These are phyloP conservation scores for Sycophila texana DNA, from an alignment of 2,888 invertebrate species.

Conservation along the genomic window DNA sequence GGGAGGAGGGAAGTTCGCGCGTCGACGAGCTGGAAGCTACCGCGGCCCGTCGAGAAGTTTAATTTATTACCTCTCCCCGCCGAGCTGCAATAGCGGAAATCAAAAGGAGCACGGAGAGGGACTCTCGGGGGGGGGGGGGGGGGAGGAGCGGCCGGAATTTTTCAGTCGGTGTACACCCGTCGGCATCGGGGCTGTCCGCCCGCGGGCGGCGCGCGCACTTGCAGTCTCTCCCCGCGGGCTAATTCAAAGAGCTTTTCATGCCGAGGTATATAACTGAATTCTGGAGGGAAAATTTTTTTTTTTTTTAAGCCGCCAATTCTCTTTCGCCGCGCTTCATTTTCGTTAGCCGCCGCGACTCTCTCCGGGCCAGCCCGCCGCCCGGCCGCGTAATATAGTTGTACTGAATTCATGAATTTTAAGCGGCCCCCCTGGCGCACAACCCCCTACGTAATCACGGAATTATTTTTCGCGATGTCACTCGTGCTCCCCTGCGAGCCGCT, in stretches of 20 bases:
- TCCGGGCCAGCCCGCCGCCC: background rate
- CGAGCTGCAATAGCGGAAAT: constrained; percentile 20
- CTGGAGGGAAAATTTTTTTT: constrained; percentile 27
- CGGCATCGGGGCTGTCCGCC: background rate
- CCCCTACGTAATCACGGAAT: constrained; percentile 11
- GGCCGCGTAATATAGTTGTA: background rate
- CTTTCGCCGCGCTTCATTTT: background rate
- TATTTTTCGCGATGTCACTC: background rate
- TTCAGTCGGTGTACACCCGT: too few species aligned
- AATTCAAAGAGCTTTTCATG: constrained; percentile 41
- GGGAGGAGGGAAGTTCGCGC: constrained; percentile 33
- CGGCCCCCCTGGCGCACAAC: background rate
- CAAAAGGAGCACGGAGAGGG: constrained; percentile 8
- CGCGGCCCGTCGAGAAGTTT: constrained; percentile 34
- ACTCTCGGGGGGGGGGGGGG: background rate
- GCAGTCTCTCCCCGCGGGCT: background rate
- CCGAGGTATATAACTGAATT: constrained; percentile 35
- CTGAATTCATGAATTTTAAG: constrained; percentile 26
- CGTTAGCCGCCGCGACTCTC: background rate
- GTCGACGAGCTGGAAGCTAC: constrained; percentile 42
- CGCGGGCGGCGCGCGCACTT: background rate
- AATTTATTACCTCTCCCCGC: constrained; percentile 40
- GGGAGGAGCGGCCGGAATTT: background rate
- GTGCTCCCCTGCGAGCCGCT: background rate
- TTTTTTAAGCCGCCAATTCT: background rate